A percentile compares a stretch with the other conserved stretches of the same genome.
Evolutionary conservation across 1,140 invertebrate genomes (phyloP).

Genomic region (Drosophila littoralis): DNA sequence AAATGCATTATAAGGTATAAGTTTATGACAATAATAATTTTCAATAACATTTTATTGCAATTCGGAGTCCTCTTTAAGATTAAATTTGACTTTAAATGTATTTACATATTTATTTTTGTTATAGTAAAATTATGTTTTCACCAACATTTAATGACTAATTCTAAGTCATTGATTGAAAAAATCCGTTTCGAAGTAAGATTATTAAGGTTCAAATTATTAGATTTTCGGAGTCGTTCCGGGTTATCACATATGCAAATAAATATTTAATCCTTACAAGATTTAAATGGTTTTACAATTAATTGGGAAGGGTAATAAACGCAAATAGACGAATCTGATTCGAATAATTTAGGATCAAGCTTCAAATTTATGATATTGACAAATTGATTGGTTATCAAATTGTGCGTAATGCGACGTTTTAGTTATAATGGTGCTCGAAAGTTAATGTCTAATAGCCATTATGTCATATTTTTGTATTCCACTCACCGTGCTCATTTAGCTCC

Average conservation of each 20-base stretch:
- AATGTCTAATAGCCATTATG: not conserved
- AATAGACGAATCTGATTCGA: not conserved
- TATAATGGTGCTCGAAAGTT: not conserved
- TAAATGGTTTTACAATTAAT: not conserved
- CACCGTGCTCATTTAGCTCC: constrained; percentile 62
- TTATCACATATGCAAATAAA: not conserved
- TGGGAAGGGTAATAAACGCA: not conserved
- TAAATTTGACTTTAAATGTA: too few relatives aligned
- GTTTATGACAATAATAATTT: too few relatives aligned
- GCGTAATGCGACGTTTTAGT: not conserved
- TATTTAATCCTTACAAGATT: not conserved
- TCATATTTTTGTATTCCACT: constrained; percentile 14
- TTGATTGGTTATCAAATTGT: not conserved
- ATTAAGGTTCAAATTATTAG: too few relatives aligned
- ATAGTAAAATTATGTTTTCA: too few relatives aligned
- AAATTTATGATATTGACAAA: constrained; percentile 2
- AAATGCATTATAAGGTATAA: too few relatives aligned
- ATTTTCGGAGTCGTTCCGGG: not conserved
- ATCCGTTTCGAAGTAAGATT: too few relatives aligned
- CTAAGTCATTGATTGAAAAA: too few relatives aligned
- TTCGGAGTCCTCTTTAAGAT: too few relatives aligned
- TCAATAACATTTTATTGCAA: too few relatives aligned
- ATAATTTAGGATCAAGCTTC: not conserved
- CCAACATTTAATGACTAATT: too few relatives aligned
- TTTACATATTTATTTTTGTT: too few relatives aligned